Evolutionary conservation across 2,113 vertebrate genomes (phyloP).

Genomic region (Triplophysa tibetana): DNA sequence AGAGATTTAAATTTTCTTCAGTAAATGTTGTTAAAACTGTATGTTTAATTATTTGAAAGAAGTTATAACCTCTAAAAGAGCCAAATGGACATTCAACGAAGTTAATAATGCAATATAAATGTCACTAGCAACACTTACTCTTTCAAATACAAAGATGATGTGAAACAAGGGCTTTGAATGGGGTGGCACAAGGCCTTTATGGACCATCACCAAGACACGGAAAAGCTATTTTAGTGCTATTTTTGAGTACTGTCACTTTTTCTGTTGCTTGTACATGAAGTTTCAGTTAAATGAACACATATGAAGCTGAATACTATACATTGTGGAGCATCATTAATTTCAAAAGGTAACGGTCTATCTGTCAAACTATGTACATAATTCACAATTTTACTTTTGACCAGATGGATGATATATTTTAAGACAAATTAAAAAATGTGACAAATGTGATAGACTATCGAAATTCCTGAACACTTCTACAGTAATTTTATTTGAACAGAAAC

Average conservation of each 20-base stretch:
- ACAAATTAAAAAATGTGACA: too few species aligned
- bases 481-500: too few species aligned
- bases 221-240: too few species aligned
- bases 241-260: too few species aligned
- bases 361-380: not conserved
- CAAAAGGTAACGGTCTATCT: too few species aligned
- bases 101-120: conserved; percentile 27
- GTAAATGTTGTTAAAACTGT: not conserved
- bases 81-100: not conserved
- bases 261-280: not conserved
- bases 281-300: not conserved
- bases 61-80: not conserved
- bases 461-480: too few species aligned
- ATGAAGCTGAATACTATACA: not conserved
- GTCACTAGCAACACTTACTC: not conserved
- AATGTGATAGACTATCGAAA: too few species aligned
- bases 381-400: too few species aligned
- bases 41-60: not conserved
- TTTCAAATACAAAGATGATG: not conserved
- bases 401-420: too few species aligned
- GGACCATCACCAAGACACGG: not conserved
- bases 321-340: too few species aligned
- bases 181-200: not conserved
- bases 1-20: not conserved
- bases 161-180: not conserved